A percentile compares a stretch with the other conserved stretches of the same genome.
phyloP scores from a whole-genome alignment of 1,140 invertebrate species.

The Eumeta japonica region DNA sequence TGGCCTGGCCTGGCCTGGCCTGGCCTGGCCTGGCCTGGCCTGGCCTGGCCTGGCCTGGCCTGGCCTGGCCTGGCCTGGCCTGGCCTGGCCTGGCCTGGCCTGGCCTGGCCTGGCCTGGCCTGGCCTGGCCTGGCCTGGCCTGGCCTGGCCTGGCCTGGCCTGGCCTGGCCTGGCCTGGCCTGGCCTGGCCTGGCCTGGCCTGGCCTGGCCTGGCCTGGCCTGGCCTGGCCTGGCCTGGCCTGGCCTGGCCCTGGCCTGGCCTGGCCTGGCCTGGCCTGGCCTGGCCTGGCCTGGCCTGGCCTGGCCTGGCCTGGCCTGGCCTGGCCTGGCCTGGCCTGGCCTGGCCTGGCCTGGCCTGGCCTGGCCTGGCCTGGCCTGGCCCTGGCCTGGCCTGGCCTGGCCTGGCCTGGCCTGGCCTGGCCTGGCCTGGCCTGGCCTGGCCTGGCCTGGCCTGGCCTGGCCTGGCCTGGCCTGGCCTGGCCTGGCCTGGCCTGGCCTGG shows the following conservation, averaged over 20 bases:
- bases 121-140: conserved; percentile 17
- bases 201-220: conserved; percentile 19
- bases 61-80: conserved; percentile 16
- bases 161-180: conserved; percentile 20
- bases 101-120: conserved; percentile 17
- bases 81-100: conserved; percentile 16
- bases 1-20: conserved; percentile 20
- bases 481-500: conserved; percentile 17
- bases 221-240: conserved; percentile 22
- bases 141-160: conserved; percentile 15
- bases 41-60: conserved; percentile 17
- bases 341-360: conserved; percentile 10
- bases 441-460: conserved; percentile 12
- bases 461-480: conserved; percentile 11
- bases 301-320: conserved; percentile 15
- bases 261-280: conserved; percentile 22
- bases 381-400: too few species aligned
- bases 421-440: conserved; percentile 7
- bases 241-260: too few species aligned
- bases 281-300: conserved; percentile 13
- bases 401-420: conserved; percentile 14
- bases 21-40: conserved; percentile 18
- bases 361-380: conserved; percentile 13
- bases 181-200: conserved; percentile 20
- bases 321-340: conserved; percentile 15